Conservation (phyloP, 2,113 vertebrate genomes). For the Austrofundulus limnaeus region DNA sequence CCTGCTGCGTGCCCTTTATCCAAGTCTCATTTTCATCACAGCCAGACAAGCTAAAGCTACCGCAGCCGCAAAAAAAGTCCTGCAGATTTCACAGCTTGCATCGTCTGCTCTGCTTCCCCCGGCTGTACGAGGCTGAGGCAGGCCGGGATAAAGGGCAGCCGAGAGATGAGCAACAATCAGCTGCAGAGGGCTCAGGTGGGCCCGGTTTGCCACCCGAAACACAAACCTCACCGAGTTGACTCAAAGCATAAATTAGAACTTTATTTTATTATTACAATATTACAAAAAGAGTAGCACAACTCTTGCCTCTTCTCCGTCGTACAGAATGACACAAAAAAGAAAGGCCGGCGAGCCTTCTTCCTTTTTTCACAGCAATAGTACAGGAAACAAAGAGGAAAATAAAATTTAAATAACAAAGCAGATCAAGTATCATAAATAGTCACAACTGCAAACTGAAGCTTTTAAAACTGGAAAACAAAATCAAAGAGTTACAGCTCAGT, state of each 20-base stretch:
- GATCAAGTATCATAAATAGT: constrained; percentile 84
- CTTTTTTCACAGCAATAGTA: constrained; percentile 78
- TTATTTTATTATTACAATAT: constrained; percentile 90
- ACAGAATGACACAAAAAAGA: constrained; percentile 78
- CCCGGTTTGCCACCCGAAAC: neutral
- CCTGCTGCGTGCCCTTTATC: constrained; percentile 67
- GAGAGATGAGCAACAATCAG: constrained; percentile 30
- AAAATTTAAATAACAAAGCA: constrained; percentile 78
- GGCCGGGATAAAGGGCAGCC: constrained; percentile 52
- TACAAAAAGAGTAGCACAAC: constrained; percentile 87
- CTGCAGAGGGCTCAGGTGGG: neutral
- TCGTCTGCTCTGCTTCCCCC: constrained; percentile 63
- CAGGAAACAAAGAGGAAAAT: constrained; percentile 67
- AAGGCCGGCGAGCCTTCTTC: constrained; percentile 75
- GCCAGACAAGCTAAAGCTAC: constrained; percentile 69
- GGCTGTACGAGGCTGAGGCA: constrained; percentile 29
- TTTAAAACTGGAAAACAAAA: constrained; percentile 72
- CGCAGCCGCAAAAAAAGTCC: constrained; percentile 53
- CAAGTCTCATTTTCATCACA: constrained; percentile 70
- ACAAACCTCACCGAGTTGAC: constrained; percentile 7
- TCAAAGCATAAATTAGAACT: constrained; percentile 87
- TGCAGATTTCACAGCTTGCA: constrained; percentile 65
- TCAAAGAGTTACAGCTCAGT: constrained; percentile 80
- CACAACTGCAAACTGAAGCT: constrained; percentile 85
- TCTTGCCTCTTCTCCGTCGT: constrained; percentile 74